These are phyloP conservation scores for Rynchops niger DNA, from an alignment of 2,113 vertebrate genomes.

Conservation along the genomic window DNA sequence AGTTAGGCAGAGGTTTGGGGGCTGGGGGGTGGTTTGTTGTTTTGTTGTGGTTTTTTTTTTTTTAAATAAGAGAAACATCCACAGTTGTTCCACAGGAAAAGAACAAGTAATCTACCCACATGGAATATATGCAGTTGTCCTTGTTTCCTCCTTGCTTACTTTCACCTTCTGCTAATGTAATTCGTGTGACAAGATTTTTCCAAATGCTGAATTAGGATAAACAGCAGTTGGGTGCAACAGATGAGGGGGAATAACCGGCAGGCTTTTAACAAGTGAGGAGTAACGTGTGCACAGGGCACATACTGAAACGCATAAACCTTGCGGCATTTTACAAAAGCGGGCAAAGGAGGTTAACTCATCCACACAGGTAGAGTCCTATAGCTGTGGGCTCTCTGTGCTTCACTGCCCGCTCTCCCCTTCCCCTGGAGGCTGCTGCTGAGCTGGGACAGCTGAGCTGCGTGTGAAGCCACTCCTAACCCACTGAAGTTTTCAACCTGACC, in stretches of 20 bases:
- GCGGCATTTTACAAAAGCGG: neutral
- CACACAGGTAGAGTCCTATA: neutral
- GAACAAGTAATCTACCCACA: neutral
- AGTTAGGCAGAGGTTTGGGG: neutral
- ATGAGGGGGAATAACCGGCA: neutral
- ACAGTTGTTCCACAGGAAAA: slow-evolving; percentile 12
- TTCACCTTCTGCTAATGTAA: slow-evolving; percentile 15
- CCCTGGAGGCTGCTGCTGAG: neutral
- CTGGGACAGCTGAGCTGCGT: neutral
- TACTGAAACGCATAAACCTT: neutral
- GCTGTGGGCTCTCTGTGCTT: neutral
- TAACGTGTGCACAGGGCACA: neutral
- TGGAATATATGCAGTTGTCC: neutral
- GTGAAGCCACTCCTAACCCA: neutral
- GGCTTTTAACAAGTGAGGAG: neutral
- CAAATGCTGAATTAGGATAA: neutral
- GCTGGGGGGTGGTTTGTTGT: neutral
- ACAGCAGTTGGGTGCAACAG: neutral
- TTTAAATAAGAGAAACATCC: neutral
- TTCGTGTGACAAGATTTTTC: neutral
- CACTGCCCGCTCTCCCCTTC: neutral
- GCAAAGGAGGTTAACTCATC: neutral
- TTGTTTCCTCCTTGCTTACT: slow-evolving; percentile 1
- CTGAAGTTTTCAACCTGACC: neutral
- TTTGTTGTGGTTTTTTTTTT: neutral